Conservation (phyloP, 2,113 vertebrate genomes). For the Pomatorhinus ruficollis region DNA sequence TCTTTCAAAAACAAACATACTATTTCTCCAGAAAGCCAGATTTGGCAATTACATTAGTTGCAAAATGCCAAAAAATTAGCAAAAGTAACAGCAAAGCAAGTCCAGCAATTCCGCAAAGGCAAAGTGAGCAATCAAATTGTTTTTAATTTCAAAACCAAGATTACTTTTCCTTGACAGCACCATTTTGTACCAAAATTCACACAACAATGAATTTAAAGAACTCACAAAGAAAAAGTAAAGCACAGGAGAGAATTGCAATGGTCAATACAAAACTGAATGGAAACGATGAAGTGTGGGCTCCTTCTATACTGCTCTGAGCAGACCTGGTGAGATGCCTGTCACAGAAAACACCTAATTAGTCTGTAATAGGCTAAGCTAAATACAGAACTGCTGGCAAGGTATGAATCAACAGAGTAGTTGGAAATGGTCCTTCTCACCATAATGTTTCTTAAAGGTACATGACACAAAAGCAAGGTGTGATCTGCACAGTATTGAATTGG, state of each 20-base stretch:
- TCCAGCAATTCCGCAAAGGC: neutral
- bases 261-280: neutral
- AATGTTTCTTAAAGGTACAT: neutral
- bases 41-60: neutral
- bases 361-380: neutral
- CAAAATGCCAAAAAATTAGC: neutral
- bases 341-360: neutral
- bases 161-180: neutral
- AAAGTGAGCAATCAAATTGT: neutral
- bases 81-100: neutral
- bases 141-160: neutral
- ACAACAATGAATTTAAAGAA: neutral
- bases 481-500: fast-evolving
- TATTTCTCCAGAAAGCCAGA: slow-evolving; percentile 2
- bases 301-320: neutral
- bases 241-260: neutral
- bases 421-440: neutral
- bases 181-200: neutral
- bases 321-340: neutral
- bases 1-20: neutral
- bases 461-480: neutral
- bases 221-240: neutral
- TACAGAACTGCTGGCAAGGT: neutral
- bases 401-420: neutral
- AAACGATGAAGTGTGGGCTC: neutral